Evolutionary conservation across 2,888 invertebrate species (phyloP).

Genomic region (Fragum sueziense): DNA sequence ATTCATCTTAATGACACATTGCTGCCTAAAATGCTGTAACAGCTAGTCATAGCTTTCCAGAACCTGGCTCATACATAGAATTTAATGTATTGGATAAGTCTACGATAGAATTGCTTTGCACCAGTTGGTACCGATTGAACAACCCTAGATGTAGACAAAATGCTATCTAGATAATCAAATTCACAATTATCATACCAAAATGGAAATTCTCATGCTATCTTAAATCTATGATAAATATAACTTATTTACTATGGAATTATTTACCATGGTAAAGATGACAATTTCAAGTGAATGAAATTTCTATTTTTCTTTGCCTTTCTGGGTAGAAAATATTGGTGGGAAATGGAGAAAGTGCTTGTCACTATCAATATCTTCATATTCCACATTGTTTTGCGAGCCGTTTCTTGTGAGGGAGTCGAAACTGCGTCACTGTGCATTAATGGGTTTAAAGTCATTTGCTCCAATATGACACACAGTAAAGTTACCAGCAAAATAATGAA

Average conservation of each 20-base stretch:
- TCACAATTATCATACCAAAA: neutral
- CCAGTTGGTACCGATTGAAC: no score
- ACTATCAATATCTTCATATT: neutral
- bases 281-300: neutral
- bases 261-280: no score
- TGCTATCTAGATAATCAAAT: neutral
- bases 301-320: neutral
- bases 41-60: no score
- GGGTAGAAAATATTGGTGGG: neutral
- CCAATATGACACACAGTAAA: no score
- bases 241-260: neutral
- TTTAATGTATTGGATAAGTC: no score
- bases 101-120: no score
- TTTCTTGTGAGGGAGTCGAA: neutral
- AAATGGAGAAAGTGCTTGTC: constrained; percentile 6
- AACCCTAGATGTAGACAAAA: neutral
- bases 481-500: no score
- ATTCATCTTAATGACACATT: no score
- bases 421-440: neutral
- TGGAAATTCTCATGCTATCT: neutral
- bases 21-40: no score
- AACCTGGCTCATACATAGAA: no score
- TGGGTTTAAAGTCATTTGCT: no score
- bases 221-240: neutral
- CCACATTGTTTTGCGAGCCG: constrained; percentile 7